Conservation (phyloP, 2,797 vertebrate species). For the Etheostoma perlongum region DNA sequence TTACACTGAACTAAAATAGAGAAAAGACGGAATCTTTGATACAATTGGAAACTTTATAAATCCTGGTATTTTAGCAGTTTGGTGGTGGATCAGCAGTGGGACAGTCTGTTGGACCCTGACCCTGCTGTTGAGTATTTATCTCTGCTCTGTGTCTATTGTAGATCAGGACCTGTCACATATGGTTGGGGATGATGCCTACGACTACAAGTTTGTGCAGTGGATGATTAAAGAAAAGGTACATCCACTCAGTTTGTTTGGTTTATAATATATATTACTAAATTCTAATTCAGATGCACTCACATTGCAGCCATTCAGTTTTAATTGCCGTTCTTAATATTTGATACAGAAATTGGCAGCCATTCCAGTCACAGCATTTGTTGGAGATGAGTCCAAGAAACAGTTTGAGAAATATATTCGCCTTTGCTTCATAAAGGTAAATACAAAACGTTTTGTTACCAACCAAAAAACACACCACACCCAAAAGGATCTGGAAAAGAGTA, state of each 20-base stretch:
- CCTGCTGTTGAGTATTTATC: background rate
- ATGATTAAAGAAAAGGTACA: constrained; percentile 95
- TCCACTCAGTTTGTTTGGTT: background rate
- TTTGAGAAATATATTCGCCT: constrained; percentile 97
- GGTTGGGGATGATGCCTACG: constrained; percentile 88
- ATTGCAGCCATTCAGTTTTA: background rate
- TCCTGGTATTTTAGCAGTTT: background rate
- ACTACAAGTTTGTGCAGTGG: constrained; percentile 97
- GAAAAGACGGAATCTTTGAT: background rate
- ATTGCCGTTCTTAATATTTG: constrained; percentile 13
- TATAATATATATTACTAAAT: background rate
- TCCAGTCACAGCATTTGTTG: constrained; percentile 94
- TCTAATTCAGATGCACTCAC: background rate
- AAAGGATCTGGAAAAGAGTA: background rate
- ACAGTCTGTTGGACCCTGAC: background rate
- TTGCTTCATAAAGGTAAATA: constrained; percentile 97
- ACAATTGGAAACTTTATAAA: background rate
- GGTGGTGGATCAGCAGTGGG: background rate
- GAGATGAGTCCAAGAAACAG: constrained; percentile 85
- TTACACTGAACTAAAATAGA: background rate
- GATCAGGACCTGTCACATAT: constrained; percentile 90
- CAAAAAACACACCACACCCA: background rate
- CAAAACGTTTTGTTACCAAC: background rate
- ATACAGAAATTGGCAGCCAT: constrained; percentile 95
- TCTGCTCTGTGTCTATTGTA: constrained; percentile 59